phyloP scores from a whole-genome alignment of 2,797 vertebrate genomes.

The Clarias platycephalus region DNA sequence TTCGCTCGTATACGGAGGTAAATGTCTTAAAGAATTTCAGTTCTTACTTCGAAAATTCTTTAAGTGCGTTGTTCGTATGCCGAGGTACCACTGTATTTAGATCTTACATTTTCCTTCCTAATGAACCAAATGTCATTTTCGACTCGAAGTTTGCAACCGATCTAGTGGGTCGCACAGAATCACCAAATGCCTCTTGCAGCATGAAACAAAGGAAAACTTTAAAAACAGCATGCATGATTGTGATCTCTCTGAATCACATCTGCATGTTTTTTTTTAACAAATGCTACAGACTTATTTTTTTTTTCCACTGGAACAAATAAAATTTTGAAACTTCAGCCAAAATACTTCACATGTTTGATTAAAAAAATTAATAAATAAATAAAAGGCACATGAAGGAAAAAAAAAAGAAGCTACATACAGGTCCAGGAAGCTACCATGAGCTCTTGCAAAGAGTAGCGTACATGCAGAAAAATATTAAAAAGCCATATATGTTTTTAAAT shows the following conservation, averaged over 20 bases:
- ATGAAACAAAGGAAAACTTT: conserved; percentile 21
- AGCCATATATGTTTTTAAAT: not conserved
- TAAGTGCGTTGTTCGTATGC: no score
- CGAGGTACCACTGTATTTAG: not conserved
- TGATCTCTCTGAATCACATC: conserved; percentile 24
- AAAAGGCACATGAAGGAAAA: conserved; percentile 8
- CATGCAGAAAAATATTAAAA: conserved; percentile 9
- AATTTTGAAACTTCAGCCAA: not conserved
- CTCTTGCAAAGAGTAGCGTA: not conserved
- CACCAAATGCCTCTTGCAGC: conserved; percentile 5
- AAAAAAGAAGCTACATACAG: conserved; percentile 1
- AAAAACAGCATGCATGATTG: conserved; percentile 9
- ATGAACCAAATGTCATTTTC: not conserved
- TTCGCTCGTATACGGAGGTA: no score
- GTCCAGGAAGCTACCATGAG: not conserved
- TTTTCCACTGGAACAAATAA: not conserved
- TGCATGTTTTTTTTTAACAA: no score
- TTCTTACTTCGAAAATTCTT: no score
- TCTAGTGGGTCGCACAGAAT: not conserved
- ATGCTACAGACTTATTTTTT: not conserved
- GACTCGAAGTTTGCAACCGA: not conserved
- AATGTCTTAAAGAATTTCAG: no score
- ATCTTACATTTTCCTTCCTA: not conserved
- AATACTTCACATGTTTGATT: not conserved
- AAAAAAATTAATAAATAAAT: not conserved